Base-by-base conservation (phyloP, 1,140 invertebrate genomes). In the Trichomalopsis sarcophagae region DNA sequence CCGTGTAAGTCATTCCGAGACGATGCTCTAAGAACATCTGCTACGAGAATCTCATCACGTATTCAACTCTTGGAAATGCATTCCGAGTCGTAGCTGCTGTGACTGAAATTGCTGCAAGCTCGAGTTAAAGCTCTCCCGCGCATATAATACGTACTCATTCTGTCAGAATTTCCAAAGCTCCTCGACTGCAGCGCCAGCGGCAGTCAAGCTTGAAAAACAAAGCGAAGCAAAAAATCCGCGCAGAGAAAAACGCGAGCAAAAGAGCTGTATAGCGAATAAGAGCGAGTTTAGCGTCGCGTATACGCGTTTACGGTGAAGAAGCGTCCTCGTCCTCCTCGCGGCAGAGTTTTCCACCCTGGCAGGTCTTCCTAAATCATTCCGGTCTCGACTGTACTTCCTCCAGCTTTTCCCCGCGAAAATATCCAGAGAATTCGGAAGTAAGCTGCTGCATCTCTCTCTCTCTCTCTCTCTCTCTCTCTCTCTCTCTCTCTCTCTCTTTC, bases 341-440 rank as follows among this genome's bases (percentile, higher is more conserved):
- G 14, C 17, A 6, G 85, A 76, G 21, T 76, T 76, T 76, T 76
- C 27, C 2, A 47, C 44, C 9, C n/a, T 50, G 14, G 21, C 74
- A 76, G 74, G 5, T 74, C 74, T 83, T 87, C 87, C 88, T 90
- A 90, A 91, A 89, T 90, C 89, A 90, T 91, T 89, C 86, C 80
- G 62, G 74, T 88, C 88, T 87, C 86, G 88, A 89, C 88, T 87
- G 80, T 81, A 79, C 17, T 62, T 2, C 62, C 33, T 14, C n/a
- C 17, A 66, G 13, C 33, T 30, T 66, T 47, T 66, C 62, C 62
- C 36, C 62, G 87, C 87, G 85, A 89, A 91, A 91, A 90, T 90
- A 91, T 91, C 89, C 87, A 81, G 86, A 88, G 89, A 91, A 91
- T 91, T 92, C 90, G 91, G 89, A 91, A 92, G 90, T 89, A 88